phyloP scores from a whole-genome alignment of 2,797 vertebrate genomes.

The Labeo calbasu region DNA sequence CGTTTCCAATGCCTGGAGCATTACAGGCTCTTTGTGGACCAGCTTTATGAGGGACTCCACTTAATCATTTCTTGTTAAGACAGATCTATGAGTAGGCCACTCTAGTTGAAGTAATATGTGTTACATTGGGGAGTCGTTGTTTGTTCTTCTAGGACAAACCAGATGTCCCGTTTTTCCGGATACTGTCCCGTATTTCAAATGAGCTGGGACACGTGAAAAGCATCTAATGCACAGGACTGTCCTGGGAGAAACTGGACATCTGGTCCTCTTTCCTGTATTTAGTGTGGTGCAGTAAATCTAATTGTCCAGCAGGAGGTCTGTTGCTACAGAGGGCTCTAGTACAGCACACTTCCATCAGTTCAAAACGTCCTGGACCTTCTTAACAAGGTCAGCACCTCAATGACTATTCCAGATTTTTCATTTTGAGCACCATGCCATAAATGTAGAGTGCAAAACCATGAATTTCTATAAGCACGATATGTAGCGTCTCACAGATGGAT shows the following conservation, averaged over 20 bases:
- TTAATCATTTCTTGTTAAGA: constrained; percentile 23
- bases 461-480: neutral
- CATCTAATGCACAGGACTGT: neutral
- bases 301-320: constrained; percentile 53
- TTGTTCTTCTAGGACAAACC: constrained; percentile 2
- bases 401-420: neutral
- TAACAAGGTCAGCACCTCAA: constrained; percentile 5
- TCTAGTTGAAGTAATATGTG: constrained; percentile 8
- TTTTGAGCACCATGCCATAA: neutral
- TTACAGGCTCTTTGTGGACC: constrained; percentile 25
- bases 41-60: constrained; percentile 24
- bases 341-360: constrained; percentile 1
- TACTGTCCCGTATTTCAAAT: neutral
- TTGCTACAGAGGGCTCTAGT: constrained; percentile 9
- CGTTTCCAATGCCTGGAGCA: neutral
- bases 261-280: constrained; percentile 6
- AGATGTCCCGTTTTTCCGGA: constrained; percentile 2
- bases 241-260: neutral
- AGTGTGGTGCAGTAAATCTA: constrained; percentile 14
- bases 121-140: neutral
- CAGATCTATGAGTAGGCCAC: neutral
- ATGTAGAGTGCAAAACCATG: neutral
- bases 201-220: neutral
- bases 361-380: neutral
- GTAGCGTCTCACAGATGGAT: neutral